Base-by-base conservation (phyloP, 30 jellyfish, hydroid and myxozoan species). In the Aurelia aurita complex sp. Pacific region DNA sequence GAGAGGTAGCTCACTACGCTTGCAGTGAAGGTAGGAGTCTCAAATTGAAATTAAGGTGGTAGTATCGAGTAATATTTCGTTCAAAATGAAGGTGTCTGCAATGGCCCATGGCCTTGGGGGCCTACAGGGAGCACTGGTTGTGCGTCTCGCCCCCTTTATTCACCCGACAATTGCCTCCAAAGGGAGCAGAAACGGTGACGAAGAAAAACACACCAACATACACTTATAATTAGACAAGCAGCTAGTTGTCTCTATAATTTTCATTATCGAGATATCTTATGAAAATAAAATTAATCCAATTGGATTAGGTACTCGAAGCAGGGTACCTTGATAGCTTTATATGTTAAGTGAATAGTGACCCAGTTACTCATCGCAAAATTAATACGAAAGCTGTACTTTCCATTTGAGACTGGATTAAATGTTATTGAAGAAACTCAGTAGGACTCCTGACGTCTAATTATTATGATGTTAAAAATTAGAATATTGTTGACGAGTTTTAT, bases 321-420 rank as follows among this genome's bases (percentile, higher is more conserved):
- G 87, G 82, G 82, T 43, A 29, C 70, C 70, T 52, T 51, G 72
- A 17, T 68, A 80, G 78, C 75, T 64, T 71, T 33, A 67, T 64
- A 64, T 53, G 75, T 59, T 32, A 33, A 65, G 36, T 73, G 93
- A 84, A 84, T 64, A 51, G 93, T 84, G 93, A 84, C 93, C 93
- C 87, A 84, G 93, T 72, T 69, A 40, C 74, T 18, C 15, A 46
- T 71, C 38, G 12, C 69, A 18, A 34, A 7, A 42, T 33, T 50
- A 42, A 64, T 50, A 61, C 51, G 16, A 36, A 38, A 64, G 23
- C 10, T 71, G 61, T 59, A 63, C 82, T 68, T 65, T 18, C 36
- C 87, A 5, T 74, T 84, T 71, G 70, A 65, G 57, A 14, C 34
- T 64, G 83, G 93, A 73, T 84, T 74, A 67, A 29, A 19, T 15